Conservation (phyloP, 2,797 vertebrate genomes). For the Carapus acus region DNA sequence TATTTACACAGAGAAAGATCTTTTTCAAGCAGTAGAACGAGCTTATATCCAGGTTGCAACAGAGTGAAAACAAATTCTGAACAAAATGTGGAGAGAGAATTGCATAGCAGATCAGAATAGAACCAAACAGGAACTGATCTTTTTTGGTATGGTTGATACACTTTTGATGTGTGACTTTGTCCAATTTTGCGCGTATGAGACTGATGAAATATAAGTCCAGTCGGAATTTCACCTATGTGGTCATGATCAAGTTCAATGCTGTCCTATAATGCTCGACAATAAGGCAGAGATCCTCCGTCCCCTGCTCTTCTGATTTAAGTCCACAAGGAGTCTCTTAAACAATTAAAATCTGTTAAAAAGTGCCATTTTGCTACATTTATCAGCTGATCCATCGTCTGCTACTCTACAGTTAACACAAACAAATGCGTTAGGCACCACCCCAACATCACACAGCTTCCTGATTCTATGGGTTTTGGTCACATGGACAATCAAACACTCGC, state of each 20-base stretch:
- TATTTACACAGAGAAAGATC: constrained; percentile 76
- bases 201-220: constrained; percentile 74
- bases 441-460: constrained; percentile 62
- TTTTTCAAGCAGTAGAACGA: constrained; percentile 80
- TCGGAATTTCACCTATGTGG: constrained; percentile 57
- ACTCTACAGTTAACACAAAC: constrained; percentile 66
- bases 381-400: constrained; percentile 74
- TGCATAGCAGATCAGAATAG: constrained; percentile 93
- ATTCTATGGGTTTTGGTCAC: constrained; percentile 77
- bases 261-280: constrained; percentile 58
- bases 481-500: constrained; percentile 56
- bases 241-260: constrained; percentile 64
- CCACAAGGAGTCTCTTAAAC: constrained; percentile 60
- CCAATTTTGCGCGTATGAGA: constrained; percentile 84
- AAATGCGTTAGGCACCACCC: constrained; percentile 58
- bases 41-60: constrained; percentile 84
- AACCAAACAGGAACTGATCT: constrained; percentile 75
- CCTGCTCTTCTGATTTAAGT: constrained; percentile 48
- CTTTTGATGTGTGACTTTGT: constrained; percentile 72
- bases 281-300: constrained; percentile 44
- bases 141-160: constrained; percentile 89
- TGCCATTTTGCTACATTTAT: constrained; percentile 95
- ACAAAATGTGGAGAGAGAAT: constrained; percentile 76
- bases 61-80: constrained; percentile 69
- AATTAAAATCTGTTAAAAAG: constrained; percentile 68